Conservation (phyloP, 2,113 vertebrate species). For the Cercopithecus mona region DNA sequence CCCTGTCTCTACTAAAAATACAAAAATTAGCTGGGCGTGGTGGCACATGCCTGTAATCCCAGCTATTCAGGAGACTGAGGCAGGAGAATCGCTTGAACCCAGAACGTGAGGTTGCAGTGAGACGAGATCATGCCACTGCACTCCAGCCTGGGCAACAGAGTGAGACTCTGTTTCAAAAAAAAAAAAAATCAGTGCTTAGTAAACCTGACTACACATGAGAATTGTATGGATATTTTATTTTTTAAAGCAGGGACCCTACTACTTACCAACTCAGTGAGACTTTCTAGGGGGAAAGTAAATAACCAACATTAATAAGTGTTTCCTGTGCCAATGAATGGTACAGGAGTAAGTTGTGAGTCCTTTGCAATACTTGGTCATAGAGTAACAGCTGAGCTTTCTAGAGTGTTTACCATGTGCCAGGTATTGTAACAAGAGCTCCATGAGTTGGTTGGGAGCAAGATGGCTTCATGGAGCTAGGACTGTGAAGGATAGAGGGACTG, state of each 20-base stretch:
- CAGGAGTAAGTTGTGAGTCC: background rate
- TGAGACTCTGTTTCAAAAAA: background rate
- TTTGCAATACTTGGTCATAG: background rate
- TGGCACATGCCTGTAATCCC: background rate
- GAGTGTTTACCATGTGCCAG: background rate
- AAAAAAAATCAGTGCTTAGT: background rate
- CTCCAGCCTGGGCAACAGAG: background rate
- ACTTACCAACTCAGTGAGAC: background rate
- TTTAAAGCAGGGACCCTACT: background rate
- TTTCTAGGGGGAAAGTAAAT: background rate
- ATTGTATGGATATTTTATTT: background rate
- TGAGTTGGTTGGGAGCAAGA: background rate
- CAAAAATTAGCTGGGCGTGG: background rate
- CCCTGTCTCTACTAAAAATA: background rate
- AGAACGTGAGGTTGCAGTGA: background rate
- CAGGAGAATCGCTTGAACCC: background rate
- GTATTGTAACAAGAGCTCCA: background rate
- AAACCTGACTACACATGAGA: constrained; percentile 10
- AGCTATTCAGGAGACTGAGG: background rate
- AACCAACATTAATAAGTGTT: background rate
- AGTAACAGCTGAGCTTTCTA: background rate
- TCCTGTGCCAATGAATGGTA: background rate
- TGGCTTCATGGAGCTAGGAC: background rate
- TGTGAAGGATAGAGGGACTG: background rate
- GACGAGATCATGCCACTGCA: background rate